These are phyloP conservation scores for Volucella inanis DNA, from an alignment of 2,888 invertebrate genomes.

Conservation along the genomic window DNA sequence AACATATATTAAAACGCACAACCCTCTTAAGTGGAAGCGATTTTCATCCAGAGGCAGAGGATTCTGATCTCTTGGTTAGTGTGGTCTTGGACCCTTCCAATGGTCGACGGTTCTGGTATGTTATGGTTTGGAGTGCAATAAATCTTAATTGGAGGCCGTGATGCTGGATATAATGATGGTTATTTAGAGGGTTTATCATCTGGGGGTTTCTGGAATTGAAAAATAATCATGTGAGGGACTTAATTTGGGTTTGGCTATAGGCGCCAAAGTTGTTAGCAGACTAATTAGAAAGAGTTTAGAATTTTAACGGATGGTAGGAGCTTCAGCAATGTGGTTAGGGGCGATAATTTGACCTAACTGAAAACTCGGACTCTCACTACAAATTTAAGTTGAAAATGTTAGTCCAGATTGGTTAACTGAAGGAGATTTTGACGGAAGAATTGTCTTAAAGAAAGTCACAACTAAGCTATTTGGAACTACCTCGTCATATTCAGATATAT, in stretches of 20 bases:
- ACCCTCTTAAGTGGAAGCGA: conserved; percentile 13
- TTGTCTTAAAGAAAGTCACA: too few species aligned
- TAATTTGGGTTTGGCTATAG: background rate
- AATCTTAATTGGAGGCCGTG: conserved; percentile 64
- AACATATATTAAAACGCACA: conserved; percentile 49
- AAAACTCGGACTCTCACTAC: too few species aligned
- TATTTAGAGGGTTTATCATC: background rate
- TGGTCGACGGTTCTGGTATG: conserved; percentile 14
- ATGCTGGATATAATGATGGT: conserved; percentile 4
- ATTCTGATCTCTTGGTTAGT: background rate
- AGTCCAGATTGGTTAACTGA: too few species aligned
- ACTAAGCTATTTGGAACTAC: too few species aligned
- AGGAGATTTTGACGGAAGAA: too few species aligned
- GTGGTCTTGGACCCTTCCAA: conserved; percentile 51
- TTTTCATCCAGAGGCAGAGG: conserved; percentile 37
- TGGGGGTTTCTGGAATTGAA: conserved; percentile 11
- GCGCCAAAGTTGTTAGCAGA: conserved; percentile 15
- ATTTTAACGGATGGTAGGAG: too few species aligned
- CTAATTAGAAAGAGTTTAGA: background rate
- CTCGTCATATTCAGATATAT: too few species aligned
- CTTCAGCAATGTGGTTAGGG: too few species aligned
- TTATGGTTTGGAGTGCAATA: conserved; percentile 53
- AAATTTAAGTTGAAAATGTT: too few species aligned
- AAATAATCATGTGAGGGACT: conserved; percentile 29
- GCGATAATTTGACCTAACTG: too few species aligned